These are phyloP conservation scores for Hypsibius dujardini DNA, from an alignment of 1,140 invertebrate genomes.

Conservation along the genomic window DNA sequence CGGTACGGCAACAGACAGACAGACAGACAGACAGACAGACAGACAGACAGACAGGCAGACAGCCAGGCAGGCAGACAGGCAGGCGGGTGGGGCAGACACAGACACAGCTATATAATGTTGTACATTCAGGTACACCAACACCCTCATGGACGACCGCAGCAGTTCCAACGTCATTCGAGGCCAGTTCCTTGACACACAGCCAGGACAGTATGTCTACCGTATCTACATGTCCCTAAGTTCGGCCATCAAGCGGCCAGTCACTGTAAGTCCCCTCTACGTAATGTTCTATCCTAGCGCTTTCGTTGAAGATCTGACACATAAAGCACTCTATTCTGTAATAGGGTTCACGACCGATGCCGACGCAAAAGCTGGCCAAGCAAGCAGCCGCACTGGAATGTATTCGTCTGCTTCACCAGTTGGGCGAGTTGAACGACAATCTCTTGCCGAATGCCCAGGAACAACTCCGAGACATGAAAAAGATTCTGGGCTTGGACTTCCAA, in stretches of 20 bases:
- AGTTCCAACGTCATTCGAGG: not conserved
- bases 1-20: not conserved
- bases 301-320: no score
- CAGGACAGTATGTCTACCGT: not conserved
- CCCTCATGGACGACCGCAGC: not conserved
- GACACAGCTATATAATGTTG: not conserved
- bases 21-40: no score
- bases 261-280: constrained; percentile 29
- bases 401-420: constrained; percentile 30
- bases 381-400: constrained; percentile 34
- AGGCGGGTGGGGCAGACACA: no score
- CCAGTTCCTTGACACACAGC: not conserved
- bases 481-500: not conserved
- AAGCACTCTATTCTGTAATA: no score
- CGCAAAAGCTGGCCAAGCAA: constrained; percentile 31
- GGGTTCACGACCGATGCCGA: no score
- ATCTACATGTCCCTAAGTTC: constrained; percentile 34
- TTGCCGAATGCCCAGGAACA: constrained; percentile 4
- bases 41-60: no score
- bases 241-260: constrained; percentile 34
- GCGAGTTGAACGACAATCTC: constrained; percentile 25
- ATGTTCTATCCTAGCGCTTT: no score
- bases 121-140: not conserved
- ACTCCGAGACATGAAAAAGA: constrained; percentile 18
- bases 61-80: no score